Evolutionary conservation across 2,888 invertebrate species (phyloP), one percentile per base, ranked within the genome.

Genomic region (Pardosa pseudoannulata): DNA sequence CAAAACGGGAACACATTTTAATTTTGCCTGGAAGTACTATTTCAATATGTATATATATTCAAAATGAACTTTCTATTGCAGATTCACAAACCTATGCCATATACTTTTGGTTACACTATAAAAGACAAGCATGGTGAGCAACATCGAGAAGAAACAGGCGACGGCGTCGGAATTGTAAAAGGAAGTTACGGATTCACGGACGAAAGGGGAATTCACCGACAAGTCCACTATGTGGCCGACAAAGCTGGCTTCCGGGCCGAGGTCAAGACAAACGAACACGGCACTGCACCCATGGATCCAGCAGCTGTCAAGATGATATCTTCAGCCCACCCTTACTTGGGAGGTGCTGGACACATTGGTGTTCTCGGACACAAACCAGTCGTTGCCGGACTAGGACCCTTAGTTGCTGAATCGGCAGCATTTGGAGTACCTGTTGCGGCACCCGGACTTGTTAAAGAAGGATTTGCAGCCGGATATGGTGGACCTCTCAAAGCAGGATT

Each of bases 111-210:
- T 39, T 79, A 79, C 31, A 29, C 46, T 3, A 64, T 72, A 9
- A 36, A 79, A 41, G 70, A 39, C 7, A 64, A 72, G 11, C 71
- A 65, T 16, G 79, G 72, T 11, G 29, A 46, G 0, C 79, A 79
- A 1, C 62, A 62, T 23, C 46, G 79, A 27, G 56, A 79, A 65
- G 79, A 79, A 19, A 19, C 36, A 11, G 79, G 64, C 9, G 56
- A 79, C 19, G 64, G 71, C 9, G 31, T 62, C 7, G 79, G 79
- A n/a, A 62, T 41, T 7, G 79, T 62, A 7, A 50, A 62, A 19
- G 79, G 79, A 0, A 79, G 79, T 23, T 79, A 79, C 72, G 79
- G 79, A 9, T 79, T 71, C 36, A 79, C 31, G 0, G 79, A 79
- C 65, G 39, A 28, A 9, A 11, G 31, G 5, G 79, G 79, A 13